Conservation (phyloP, 2,113 vertebrate genomes). For the Microtus richardsoni region DNA sequence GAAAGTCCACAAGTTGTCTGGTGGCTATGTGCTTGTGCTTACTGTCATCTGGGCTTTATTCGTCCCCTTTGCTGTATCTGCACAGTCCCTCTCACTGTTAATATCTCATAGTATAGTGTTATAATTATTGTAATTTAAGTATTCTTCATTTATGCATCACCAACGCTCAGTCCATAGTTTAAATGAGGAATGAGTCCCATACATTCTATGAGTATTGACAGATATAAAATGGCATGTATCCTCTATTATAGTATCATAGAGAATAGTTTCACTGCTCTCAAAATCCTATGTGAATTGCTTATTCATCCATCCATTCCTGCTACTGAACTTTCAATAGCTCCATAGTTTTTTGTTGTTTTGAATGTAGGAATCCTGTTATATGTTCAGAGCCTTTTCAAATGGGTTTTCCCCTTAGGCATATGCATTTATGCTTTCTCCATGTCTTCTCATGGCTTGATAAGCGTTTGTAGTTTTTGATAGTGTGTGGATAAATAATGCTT, state of each 20-base stretch:
- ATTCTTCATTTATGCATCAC: not conserved
- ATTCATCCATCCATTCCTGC: not conserved
- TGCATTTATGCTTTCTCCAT: not conserved
- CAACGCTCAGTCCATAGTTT: not conserved
- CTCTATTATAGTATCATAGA: not conserved
- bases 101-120: not conserved
- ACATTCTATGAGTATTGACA: not conserved
- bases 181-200: not conserved
- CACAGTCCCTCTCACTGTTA: not conserved
- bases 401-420: not conserved
- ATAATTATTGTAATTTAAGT: not conserved
- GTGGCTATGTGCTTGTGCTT: not conserved
- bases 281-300: not conserved
- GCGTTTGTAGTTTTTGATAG: not conserved
- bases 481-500: not conserved
- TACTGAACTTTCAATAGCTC: not conserved
- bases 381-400: not conserved
- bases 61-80: not conserved
- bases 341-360: not conserved
- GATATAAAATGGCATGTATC: not conserved
- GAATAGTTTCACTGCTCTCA: not conserved
- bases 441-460: not conserved
- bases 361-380: not conserved
- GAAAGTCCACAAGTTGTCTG: not conserved
- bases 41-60: not conserved